Evolutionary conservation across 2,797 vertebrate species (phyloP).

Genomic region (Linurgus olivaceus): DNA sequence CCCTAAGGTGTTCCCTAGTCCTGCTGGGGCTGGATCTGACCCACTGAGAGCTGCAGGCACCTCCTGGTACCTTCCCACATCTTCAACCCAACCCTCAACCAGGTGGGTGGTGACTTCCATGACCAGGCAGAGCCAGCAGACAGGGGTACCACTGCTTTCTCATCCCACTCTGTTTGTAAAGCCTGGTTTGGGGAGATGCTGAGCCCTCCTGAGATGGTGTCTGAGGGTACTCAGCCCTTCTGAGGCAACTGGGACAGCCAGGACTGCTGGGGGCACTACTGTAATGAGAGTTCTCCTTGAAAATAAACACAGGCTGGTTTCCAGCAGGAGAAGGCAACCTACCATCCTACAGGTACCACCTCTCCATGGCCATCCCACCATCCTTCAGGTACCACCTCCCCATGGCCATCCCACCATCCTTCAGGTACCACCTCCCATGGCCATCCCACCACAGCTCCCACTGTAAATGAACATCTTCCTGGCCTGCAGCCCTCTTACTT

Average conservation of each 20-base stretch:
- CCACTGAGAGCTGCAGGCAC: background rate
- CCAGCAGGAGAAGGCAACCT: background rate
- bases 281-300: background rate
- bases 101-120: background rate
- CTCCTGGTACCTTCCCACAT: background rate
- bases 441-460: background rate
- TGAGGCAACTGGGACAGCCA: background rate
- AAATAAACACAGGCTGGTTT: background rate
- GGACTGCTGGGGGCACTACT: background rate
- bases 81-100: background rate
- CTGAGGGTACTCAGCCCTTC: background rate
- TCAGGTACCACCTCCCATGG: background rate
- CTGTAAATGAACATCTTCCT: background rate
- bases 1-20: background rate
- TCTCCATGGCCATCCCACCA: too few relatives aligned
- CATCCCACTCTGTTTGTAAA: background rate
- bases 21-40: background rate
- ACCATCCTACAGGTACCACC: too few relatives aligned
- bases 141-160: accelerated
- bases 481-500: background rate
- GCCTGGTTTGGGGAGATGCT: background rate
- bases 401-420: too few relatives aligned
- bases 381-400: too few relatives aligned
- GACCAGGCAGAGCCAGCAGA: background rate
- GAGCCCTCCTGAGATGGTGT: background rate